Evolutionary conservation across 1,140 invertebrate species (phyloP).

Genomic region (Eriocheir sinensis): DNA sequence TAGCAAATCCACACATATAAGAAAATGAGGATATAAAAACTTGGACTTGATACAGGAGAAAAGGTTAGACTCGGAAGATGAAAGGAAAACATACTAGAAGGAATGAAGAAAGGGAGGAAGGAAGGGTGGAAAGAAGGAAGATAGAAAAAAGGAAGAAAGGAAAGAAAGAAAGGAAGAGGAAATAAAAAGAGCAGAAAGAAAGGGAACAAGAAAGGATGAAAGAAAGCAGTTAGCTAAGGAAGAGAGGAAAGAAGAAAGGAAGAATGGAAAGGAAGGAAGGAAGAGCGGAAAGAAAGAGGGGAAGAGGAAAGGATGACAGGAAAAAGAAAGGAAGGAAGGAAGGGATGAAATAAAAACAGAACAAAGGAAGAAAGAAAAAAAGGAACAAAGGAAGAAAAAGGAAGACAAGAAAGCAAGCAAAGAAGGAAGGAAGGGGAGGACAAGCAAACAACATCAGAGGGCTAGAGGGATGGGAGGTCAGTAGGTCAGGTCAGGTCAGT

Average conservation of each 20-base stretch:
- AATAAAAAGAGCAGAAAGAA: neutral
- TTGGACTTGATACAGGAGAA: too few species aligned
- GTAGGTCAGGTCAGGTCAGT: too few species aligned
- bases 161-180: neutral
- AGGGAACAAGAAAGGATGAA: neutral
- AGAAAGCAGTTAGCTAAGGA: neutral
- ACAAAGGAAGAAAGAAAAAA: neutral
- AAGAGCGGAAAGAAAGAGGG: neutral
- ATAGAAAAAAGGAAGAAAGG: neutral
- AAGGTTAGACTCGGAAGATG: too few species aligned
- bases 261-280: neutral
- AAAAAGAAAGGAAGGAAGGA: neutral
- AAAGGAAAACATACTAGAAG: too few species aligned
- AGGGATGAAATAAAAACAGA: neutral
- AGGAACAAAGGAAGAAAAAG: neutral
- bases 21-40: too few species aligned
- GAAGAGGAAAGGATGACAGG: neutral
- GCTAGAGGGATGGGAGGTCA: too few species aligned
- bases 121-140: too few species aligned
- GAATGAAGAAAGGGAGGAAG: too few species aligned
- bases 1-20: too few species aligned
- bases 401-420: too few species aligned
- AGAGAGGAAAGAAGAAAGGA: neutral
- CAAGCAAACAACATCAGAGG: too few species aligned
- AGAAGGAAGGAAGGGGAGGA: too few species aligned